These are phyloP conservation scores for Gryllus bimaculatus DNA, from an alignment of 1,140 invertebrate genomes.

Conservation along the genomic window DNA sequence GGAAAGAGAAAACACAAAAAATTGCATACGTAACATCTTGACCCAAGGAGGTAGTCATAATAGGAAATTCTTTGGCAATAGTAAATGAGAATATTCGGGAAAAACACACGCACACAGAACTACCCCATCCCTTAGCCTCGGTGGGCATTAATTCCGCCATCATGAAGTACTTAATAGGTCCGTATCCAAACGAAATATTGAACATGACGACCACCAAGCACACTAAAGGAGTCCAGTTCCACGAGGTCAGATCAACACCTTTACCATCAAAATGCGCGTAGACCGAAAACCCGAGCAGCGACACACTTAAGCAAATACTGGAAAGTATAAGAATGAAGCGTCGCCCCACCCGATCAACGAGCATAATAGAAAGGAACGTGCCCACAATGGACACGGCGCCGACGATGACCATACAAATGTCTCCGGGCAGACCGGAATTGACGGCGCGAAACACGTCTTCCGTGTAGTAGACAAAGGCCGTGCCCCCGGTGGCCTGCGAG, in stretches of 20 bases:
- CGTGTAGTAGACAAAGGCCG: constrained; percentile 41
- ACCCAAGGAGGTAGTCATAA: constrained; percentile 41
- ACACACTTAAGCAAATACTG: constrained; percentile 22
- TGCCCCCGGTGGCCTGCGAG: constrained; percentile 40
- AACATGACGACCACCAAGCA: constrained; percentile 40
- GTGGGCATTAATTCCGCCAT: constrained; percentile 57
- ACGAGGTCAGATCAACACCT: constrained; percentile 26
- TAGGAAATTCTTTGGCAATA: constrained; percentile 52
- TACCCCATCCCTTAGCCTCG: constrained; percentile 47
- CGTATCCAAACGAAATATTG: constrained; percentile 52
- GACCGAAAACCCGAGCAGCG: constrained; percentile 23
- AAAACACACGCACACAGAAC: constrained; percentile 36
- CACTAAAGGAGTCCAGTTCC: constrained; percentile 34
- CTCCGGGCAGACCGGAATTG: constrained; percentile 27
- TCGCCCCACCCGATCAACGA: constrained; percentile 35
- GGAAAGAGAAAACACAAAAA: constrained; percentile 27
- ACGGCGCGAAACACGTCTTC: constrained; percentile 37
- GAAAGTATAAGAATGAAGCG: constrained; percentile 26
- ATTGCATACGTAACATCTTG: constrained; percentile 26
- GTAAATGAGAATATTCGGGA: constrained; percentile 45
- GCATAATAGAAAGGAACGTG: constrained; percentile 29
- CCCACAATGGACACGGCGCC: constrained; percentile 31
- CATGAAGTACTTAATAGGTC: constrained; percentile 62
- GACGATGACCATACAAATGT: constrained; percentile 33
- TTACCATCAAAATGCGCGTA: constrained; percentile 28